These are phyloP conservation scores for Meriones psammophilus DNA, from an alignment of 2,797 vertebrate species.

Conservation along the genomic window DNA sequence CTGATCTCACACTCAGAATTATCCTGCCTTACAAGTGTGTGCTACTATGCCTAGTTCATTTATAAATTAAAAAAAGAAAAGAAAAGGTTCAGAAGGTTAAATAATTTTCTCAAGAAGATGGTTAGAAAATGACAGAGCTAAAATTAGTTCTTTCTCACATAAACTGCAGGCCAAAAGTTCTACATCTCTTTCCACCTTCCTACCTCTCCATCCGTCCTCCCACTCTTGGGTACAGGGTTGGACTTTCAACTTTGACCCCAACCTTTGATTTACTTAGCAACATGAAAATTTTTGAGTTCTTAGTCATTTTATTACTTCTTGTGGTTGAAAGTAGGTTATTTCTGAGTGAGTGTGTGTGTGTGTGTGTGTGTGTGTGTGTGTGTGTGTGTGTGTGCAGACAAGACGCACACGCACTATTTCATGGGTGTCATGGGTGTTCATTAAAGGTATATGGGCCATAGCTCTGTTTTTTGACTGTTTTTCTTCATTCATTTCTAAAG, in stretches of 20 bases:
- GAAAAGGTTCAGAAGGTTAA: slow-evolving; percentile 7
- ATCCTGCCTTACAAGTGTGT: not conserved
- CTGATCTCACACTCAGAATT: not conserved
- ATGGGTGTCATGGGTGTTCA: not conserved
- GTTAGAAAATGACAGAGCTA: slow-evolving; percentile 65
- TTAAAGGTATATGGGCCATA: slow-evolving; percentile 36
- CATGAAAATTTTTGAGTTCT: slow-evolving; percentile 53
- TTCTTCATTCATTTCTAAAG: not conserved
- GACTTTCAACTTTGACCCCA: slow-evolving; percentile 5
- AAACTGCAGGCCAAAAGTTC: slow-evolving; percentile 38
- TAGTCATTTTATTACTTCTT: slow-evolving; percentile 67
- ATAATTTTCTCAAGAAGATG: slow-evolving; percentile 58
- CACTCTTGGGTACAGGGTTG: not conserved
- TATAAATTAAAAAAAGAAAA: not conserved
- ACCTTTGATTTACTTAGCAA: slow-evolving; percentile 20
- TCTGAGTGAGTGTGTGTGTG: not conserved
- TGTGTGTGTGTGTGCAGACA: too few species aligned
- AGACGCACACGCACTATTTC: too few species aligned
- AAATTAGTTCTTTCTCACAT: slow-evolving; percentile 62
- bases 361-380: not conserved
- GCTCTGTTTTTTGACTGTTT: slow-evolving; percentile 17
- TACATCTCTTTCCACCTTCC: not conserved
- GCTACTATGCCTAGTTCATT: not conserved
- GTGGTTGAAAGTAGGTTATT: slow-evolving; percentile 40
- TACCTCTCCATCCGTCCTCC: not conserved